Percentiles rank a stretch among this genome's conserved stretches.
phyloP scores from a whole-genome alignment of 2,888 invertebrate genomes.

The Prenolepis imparis region DNA sequence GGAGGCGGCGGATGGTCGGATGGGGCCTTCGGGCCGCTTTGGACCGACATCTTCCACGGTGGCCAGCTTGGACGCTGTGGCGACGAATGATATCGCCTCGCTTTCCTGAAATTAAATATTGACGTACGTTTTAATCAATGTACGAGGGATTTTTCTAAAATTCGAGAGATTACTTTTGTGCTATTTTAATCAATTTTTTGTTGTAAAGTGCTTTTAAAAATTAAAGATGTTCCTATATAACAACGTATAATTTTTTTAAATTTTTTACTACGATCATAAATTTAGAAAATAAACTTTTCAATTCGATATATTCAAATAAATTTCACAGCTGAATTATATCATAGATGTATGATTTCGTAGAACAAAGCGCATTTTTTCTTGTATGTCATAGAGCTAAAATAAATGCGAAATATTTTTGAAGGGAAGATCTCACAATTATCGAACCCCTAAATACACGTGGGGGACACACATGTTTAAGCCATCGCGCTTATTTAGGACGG shows the following conservation, averaged over 20 bases:
- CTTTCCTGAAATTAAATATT: slow-evolving; percentile 80
- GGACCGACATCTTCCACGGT: slow-evolving; percentile 92
- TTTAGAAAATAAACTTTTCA: neutral
- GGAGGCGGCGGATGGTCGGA: slow-evolving; percentile 80
- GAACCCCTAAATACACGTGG: slow-evolving; percentile 23
- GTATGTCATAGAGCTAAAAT: slow-evolving; percentile 15
- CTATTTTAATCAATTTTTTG: neutral
- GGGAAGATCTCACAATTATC: slow-evolving; percentile 16
- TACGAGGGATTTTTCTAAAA: neutral
- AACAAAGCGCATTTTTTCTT: slow-evolving; percentile 20
- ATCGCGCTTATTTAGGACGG: slow-evolving; percentile 44
- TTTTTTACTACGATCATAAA: neutral
- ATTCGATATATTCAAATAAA: neutral
- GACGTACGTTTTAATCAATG: neutral
- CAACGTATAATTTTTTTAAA: neutral
- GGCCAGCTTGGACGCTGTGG: slow-evolving; percentile 91
- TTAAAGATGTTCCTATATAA: neutral
- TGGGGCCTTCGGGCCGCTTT: slow-evolving; percentile 88
- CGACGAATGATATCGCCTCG: slow-evolving; percentile 86
- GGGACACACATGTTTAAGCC: slow-evolving; percentile 6
- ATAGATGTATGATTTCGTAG: neutral
- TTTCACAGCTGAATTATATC: neutral
- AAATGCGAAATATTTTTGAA: slow-evolving; percentile 18
- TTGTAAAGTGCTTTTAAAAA: neutral
- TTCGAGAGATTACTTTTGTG: neutral